Conservation (phyloP, 1,140 invertebrate genomes). For the Pseudomyrmex gracilis region DNA sequence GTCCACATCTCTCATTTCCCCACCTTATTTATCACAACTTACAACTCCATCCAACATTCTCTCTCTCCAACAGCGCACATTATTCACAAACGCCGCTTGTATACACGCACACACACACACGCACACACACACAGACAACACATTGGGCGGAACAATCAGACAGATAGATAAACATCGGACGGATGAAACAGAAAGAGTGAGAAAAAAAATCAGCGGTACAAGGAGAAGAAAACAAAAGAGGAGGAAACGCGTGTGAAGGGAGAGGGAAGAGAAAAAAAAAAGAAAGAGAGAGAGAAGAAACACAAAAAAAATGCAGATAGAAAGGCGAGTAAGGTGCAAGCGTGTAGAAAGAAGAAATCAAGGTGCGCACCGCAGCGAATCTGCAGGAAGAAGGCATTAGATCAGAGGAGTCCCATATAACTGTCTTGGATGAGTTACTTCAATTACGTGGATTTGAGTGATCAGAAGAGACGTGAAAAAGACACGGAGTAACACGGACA, state of each 20-base stretch:
- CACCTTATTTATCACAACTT: conserved; percentile 25
- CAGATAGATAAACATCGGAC: conserved; percentile 57
- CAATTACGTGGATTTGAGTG: conserved; percentile 15
- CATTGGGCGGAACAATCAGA: conserved; percentile 63
- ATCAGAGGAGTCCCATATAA: conserved; percentile 48
- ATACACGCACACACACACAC: conserved; percentile 53
- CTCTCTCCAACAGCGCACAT: conserved; percentile 58
- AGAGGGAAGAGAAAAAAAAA: background rate
- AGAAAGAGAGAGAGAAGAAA: conserved; percentile 1
- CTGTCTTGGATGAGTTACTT: conserved; percentile 21
- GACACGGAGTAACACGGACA: background rate
- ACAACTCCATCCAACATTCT: conserved; percentile 63
- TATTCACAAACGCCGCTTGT: conserved; percentile 66
- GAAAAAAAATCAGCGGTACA: conserved; percentile 30
- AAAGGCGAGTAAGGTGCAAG: conserved; percentile 54
- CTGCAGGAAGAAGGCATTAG: conserved; percentile 35
- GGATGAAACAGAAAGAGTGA: conserved; percentile 54
- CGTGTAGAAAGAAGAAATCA: conserved; percentile 62
- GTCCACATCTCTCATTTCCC: conserved; percentile 60
- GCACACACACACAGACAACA: conserved; percentile 59
- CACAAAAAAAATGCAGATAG: conserved; percentile 45
- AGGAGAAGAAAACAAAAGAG: conserved; percentile 9
- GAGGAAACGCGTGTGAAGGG: conserved; percentile 3
- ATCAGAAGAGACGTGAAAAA: conserved; percentile 23
- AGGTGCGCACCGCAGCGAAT: conserved; percentile 52